Base-by-base conservation (phyloP, 23 tunicate species). In the Trididemnum clinides region DNA sequence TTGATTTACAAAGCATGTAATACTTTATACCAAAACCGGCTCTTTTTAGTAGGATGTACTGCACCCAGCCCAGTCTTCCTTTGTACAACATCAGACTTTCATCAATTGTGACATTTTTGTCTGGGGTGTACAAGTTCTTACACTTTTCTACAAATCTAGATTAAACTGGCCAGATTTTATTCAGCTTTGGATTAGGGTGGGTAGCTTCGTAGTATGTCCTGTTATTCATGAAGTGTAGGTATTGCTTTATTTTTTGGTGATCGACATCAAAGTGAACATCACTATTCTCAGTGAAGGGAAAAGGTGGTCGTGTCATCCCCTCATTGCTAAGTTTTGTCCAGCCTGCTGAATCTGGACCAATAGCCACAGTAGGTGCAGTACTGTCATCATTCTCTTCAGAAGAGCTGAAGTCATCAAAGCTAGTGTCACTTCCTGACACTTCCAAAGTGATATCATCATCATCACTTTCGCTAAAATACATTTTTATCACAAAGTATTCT, bases 51-150 rank as follows among this genome's bases (percentile, higher is more conserved):
- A 71, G 69, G 26, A 51, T 28, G 69, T 78, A 54, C 37, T 78
- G 84, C 69, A 51, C 44, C 72, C 84, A 78, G 15, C 84, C 84
- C 26, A 57, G 23, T 29, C 69, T 51, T 78, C 69, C 84, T 78
- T 78, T 54, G 28, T 78, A 51, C 35, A 78, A 51, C 66, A 57
- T 78, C 44, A 78, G 69, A 29, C 69, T 78, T 57, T 78, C 84
- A 51, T 78, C 72, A 33, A 78, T 78, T 28, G 72, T 78, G 28
- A 54, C 69, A 78, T 51, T n/a, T 78, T 78, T 78, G 2, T 51
- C 84, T 27, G 84, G 84, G 35, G 72, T 51, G 84, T 78, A 51
- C 36, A 28, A 33, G 33, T 33, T 76, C 49, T 29, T 39, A 27
- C 66, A 78, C 29, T 78, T 78, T 23, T 51, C 84, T 2, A 51